Base-by-base conservation (phyloP, 2,113 vertebrate genomes). In the Coturnix japonica region DNA sequence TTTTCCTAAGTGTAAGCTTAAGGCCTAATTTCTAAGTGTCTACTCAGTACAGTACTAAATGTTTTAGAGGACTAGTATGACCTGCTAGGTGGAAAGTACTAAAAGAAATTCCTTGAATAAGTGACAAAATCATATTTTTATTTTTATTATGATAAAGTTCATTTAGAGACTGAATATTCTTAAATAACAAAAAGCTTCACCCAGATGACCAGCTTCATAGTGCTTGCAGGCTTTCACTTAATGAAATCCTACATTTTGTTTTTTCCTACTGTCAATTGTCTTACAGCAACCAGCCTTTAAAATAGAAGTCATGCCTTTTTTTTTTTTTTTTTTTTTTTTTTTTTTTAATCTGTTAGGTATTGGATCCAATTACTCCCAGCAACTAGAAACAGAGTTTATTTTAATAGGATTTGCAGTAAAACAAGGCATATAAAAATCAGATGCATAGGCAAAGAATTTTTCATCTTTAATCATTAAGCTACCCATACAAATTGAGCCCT, bases 391-490 rank as follows among this genome's bases (percentile, higher is more conserved):
- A 93, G 93, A 96, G 90, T 97, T 98, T 98, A 96, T 97, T 98
- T 98, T 98, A 98, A 98, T 97, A 97, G 96, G 97, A 97, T 98
- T 98, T 97, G 93, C 93, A 95, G 93, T 97, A 98, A 98, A 98
- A 97, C 96, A 97, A 97, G 96, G 96, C 97, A 95, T 95, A 97
- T 97, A 97, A 98, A 98, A 98, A 98, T 98, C 97, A 98, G 96
- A 98, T 98, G 97, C 98, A 98, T 96, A 97, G 94, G 97, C 97
- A 97, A 97, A 97, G 95, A 95, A 96, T 97, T 98, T 98, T 98
- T 97, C 98, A 98, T 98, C 97, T 98, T 98, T 98, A 98, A 98
- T 98, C 97, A 98, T 98, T 98, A 98, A 98, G 97, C 97, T 98
- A 97, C 98, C 97, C 96, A 95, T 97, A 98, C 97, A 98, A 98